Evolutionary conservation across 2,797 vertebrate genomes (phyloP), one percentile per base, ranked within the genome.

Genomic region (Rhinatrema bivittatum): DNA sequence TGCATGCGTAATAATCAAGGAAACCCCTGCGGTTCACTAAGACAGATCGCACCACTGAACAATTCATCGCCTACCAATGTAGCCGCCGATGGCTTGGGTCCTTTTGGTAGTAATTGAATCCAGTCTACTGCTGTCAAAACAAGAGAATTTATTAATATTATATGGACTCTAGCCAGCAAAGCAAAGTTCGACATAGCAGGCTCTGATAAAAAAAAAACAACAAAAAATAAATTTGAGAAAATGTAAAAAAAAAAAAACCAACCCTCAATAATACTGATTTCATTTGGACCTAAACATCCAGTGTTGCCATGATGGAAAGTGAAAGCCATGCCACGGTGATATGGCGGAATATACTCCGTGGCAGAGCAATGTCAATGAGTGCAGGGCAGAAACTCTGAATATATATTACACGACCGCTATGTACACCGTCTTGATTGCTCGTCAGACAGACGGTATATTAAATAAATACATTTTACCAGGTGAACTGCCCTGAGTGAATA

Each of bases 91-190:
- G 55, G 47, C 43, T 9, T 39, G 40, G 62, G 57, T 49, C 53
- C 66, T 29, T 66, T 63, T 36, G 46, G 57, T 45, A 63, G 54
- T 58, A 69, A 64, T 65, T 70, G 68, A 67, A 69, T 72, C 59
- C 57, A 54, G 61, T 54, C 58, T 69, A 65, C 58, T 56, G 61
- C 67, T 74, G 73, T 75, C 75, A 75, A 65, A 76, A 67, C 51
- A 56, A n/a, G 53, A 62, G 68, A 78, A 66, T 68, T 74, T 65
- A 70, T 60, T 59, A 70, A 73, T 68, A 67, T 60, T 53, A 68
- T 72, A 64, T 45, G 46, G 42, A 51, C 56, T 60, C 44, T 48
- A 62, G 56, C 50, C 53, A 42, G 50, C 36, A 49, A 55, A 43
- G 53, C 57, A 43, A 50, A 51, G 47, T 52, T 54, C 45, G 30